These are phyloP conservation scores for Lota lota DNA, from an alignment of 2,113 vertebrate genomes.

Conservation along the genomic window DNA sequence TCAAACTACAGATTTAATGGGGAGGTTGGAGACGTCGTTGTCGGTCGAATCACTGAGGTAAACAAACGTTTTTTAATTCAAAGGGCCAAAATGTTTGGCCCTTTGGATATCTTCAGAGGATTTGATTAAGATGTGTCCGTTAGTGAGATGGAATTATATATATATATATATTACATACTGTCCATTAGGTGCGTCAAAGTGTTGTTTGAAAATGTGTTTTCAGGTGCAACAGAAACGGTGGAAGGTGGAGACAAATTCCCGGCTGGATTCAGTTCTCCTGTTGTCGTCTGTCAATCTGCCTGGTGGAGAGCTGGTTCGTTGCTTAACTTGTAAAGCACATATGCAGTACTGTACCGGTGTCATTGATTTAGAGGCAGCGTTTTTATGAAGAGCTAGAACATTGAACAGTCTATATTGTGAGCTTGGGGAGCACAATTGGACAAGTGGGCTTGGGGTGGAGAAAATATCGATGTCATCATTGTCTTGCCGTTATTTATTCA, in stretches of 20 bases:
- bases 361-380: too few species aligned
- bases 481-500: neutral
- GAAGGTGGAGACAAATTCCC: constrained; percentile 95
- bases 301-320: constrained; percentile 91
- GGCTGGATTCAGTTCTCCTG: constrained; percentile 89
- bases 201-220: too few species aligned
- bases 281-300: constrained; percentile 94
- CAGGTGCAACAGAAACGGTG: constrained; percentile 95
- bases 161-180: neutral
- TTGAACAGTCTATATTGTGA: too few species aligned
- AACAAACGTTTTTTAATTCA: neutral
- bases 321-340: neutral
- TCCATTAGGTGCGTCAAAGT: neutral
- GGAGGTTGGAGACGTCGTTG: constrained; percentile 93
- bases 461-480: neutral
- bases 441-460: too few species aligned
- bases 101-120: neutral
- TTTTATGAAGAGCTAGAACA: too few species aligned
- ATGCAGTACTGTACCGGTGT: too few species aligned
- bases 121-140: neutral
- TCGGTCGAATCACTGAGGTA: constrained; percentile 96
- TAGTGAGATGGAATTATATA: neutral
- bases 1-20: constrained; percentile 83
- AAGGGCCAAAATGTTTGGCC: too few species aligned
- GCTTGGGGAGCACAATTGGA: neutral